A percentile compares a stretch with the other conserved stretches of the same genome.
Conservation (phyloP, 2,113 vertebrate genomes). For the Sitta europaea region DNA sequence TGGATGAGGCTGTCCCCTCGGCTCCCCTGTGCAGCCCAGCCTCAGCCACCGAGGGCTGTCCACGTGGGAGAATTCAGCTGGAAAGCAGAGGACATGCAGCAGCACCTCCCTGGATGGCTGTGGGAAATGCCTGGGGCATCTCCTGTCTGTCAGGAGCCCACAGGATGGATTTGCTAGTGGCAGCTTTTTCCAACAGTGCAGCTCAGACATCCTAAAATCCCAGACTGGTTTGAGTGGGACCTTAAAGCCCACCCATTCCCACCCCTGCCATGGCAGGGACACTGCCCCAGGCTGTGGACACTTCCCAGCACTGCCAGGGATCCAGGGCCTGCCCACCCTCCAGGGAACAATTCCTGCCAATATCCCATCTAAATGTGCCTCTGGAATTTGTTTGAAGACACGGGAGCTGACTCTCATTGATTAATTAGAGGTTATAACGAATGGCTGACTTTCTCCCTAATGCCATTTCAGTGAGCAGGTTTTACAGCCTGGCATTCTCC, state of each 20-base stretch:
- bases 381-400: background rate
- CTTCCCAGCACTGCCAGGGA: no score
- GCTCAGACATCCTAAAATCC: background rate
- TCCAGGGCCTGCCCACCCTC: background rate
- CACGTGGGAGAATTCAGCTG: background rate
- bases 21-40: background rate
- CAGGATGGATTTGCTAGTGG: background rate
- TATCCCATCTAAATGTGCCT: background rate
- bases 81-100: background rate
- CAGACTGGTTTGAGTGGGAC: background rate
- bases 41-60: background rate
- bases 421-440: background rate
- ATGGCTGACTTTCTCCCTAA: background rate
- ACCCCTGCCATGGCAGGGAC: background rate
- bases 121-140: background rate
- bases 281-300: accelerated
- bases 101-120: background rate
- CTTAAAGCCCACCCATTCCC: accelerated
- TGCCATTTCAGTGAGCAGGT: background rate
- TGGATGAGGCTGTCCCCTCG: background rate
- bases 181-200: background rate
- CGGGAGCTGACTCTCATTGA: background rate
- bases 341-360: background rate
- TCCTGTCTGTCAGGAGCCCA: background rate
- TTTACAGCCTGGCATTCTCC: background rate